Conservation (phyloP, 1,140 invertebrate species). For the Zelostemma sp. region DNA sequence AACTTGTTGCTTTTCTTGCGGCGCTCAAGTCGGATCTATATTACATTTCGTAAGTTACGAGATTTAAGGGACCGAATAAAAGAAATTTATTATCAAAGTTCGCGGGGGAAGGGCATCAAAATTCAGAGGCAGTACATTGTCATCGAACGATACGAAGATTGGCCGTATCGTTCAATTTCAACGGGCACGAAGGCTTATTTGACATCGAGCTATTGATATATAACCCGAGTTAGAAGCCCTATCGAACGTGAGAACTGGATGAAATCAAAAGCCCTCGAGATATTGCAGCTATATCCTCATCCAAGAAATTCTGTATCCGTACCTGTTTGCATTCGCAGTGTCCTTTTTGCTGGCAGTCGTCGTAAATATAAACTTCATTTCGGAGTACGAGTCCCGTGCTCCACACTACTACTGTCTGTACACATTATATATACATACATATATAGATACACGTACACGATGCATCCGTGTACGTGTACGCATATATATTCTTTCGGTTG, state of each 20-base stretch:
- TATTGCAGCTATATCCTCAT: slow-evolving; percentile 39
- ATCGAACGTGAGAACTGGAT: slow-evolving; percentile 51
- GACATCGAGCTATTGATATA: slow-evolving; percentile 45
- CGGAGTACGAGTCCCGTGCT: slow-evolving; percentile 29
- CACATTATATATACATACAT: slow-evolving; percentile 45
- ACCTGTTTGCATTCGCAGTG: slow-evolving; percentile 46
- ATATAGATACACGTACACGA: slow-evolving; percentile 19
- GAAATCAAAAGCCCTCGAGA: slow-evolving; percentile 50
- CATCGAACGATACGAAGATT: slow-evolving; percentile 18
- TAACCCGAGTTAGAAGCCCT: slow-evolving; percentile 33
- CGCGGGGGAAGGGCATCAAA: slow-evolving; percentile 26
- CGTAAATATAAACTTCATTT: slow-evolving; percentile 50
- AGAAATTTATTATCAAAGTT: slow-evolving; percentile 47
- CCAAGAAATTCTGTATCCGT: slow-evolving; percentile 48
- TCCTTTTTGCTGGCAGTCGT: slow-evolving; percentile 45
- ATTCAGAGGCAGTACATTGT: slow-evolving; percentile 41
- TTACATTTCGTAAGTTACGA: slow-evolving; percentile 29
- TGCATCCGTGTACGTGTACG: slow-evolving; percentile 24
- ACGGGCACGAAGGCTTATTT: slow-evolving; percentile 38
- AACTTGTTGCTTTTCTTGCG: slow-evolving; percentile 38
- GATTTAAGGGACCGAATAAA: slow-evolving; percentile 32
- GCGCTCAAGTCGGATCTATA: slow-evolving; percentile 37
- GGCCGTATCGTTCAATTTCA: slow-evolving; percentile 34
- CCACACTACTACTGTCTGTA: slow-evolving; percentile 36
- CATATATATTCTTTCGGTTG: slow-evolving; percentile 38